A percentile compares a stretch with the other conserved stretches of the same genome.
These are phyloP conservation scores for Diaprepes abbreviatus DNA, from an alignment of 2,888 invertebrate species.

Conservation along the genomic window DNA sequence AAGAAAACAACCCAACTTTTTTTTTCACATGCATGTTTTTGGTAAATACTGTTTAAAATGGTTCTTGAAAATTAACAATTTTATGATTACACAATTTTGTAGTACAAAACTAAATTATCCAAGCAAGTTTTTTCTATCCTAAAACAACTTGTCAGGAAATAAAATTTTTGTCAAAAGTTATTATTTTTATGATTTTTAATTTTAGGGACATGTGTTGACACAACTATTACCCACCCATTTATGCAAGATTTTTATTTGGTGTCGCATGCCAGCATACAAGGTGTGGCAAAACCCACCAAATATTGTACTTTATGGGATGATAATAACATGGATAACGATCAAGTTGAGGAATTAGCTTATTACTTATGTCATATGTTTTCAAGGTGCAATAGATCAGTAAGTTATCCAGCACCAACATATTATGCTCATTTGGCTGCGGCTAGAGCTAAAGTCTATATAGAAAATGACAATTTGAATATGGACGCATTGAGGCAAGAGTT, in stretches of 20 bases:
- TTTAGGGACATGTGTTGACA: slow-evolving; percentile 75
- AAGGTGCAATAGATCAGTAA: slow-evolving; percentile 86
- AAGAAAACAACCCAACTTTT: too few species aligned
- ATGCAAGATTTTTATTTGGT: slow-evolving; percentile 90
- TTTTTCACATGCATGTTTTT: too few species aligned
- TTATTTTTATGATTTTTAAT: slow-evolving; percentile 9
- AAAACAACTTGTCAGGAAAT: too few species aligned
- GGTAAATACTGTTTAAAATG: too few species aligned
- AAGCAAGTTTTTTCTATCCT: too few species aligned
- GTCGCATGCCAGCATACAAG: slow-evolving; percentile 80
- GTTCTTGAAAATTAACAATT: too few species aligned
- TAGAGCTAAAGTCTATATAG: slow-evolving; percentile 72
- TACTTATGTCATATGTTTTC: slow-evolving; percentile 89
- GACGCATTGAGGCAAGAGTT: slow-evolving; percentile 70
- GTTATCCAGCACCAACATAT: slow-evolving; percentile 90
- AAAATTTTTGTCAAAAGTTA: too few species aligned
- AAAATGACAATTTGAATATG: slow-evolving; percentile 66
- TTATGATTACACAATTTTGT: too few species aligned
- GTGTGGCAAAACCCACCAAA: slow-evolving; percentile 88
- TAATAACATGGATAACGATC: slow-evolving; percentile 77
- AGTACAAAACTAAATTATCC: too few species aligned
- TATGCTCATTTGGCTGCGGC: slow-evolving; percentile 90
- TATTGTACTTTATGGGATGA: slow-evolving; percentile 90
- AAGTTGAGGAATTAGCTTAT: slow-evolving; percentile 84
- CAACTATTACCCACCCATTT: slow-evolving; percentile 85